Conservation (phyloP, 2,113 vertebrate species). For the Tragulus kanchil region DNA sequence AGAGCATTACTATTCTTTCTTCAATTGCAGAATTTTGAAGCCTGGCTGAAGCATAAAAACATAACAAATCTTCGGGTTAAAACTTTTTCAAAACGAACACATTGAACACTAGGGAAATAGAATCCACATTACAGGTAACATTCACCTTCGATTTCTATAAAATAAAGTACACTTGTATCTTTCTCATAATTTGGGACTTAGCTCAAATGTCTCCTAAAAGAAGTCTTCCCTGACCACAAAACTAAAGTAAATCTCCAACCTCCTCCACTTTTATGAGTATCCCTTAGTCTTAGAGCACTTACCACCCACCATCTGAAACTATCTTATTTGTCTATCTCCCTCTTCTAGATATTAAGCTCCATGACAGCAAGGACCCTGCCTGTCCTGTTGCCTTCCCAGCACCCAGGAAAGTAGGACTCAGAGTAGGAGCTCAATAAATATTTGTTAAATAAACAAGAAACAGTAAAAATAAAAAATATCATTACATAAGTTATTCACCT, state of each 20-base stretch:
- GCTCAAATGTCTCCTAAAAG: slow-evolving; percentile 46
- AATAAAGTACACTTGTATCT: slow-evolving; percentile 48
- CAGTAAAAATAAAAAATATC: slow-evolving; percentile 28
- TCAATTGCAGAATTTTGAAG: slow-evolving; percentile 52
- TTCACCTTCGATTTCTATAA: slow-evolving; percentile 38
- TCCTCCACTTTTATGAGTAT: not conserved
- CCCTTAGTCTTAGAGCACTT: not conserved
- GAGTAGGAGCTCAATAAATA: slow-evolving; percentile 28
- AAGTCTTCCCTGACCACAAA: slow-evolving; percentile 27
- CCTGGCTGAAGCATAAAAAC: not conserved
- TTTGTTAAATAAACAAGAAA: slow-evolving; percentile 45
- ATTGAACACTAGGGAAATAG: not conserved
- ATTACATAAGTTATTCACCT: slow-evolving; percentile 36
- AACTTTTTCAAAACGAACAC: slow-evolving; percentile 43
- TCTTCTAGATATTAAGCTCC: slow-evolving; percentile 34
- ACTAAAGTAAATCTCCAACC: not conserved
- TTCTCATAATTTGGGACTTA: slow-evolving; percentile 18
- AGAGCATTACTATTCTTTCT: slow-evolving; percentile 9
- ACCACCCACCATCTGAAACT: slow-evolving; percentile 42
- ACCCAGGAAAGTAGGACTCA: slow-evolving; percentile 42
- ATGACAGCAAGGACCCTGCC: not conserved
- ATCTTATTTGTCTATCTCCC: slow-evolving; percentile 29
- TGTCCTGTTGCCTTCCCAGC: not conserved
- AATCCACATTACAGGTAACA: slow-evolving; percentile 1
- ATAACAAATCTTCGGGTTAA: slow-evolving; percentile 46